These are phyloP conservation scores for Drosophila lacteicornis DNA, from an alignment of 1,140 invertebrate species.

Conservation along the genomic window DNA sequence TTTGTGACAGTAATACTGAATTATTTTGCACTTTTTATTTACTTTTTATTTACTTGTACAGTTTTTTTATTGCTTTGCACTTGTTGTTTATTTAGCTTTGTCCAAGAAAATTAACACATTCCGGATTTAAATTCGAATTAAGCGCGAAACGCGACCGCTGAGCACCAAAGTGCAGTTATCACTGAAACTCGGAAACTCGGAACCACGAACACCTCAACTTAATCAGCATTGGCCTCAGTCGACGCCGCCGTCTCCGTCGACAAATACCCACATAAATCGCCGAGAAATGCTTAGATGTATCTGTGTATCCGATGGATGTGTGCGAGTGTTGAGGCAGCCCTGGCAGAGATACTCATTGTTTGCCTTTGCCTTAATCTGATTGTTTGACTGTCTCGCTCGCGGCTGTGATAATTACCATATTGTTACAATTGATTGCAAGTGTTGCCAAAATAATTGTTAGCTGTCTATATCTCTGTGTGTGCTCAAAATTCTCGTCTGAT, in stretches of 20 bases:
- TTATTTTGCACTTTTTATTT: too few species aligned
- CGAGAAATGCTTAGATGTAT: conserved; percentile 17
- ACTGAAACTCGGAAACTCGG: conserved; percentile 51
- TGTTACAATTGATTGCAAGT: conserved; percentile 57
- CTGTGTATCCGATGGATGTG: conserved; percentile 33
- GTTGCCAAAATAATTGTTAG: conserved; percentile 63
- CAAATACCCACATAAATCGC: conserved; percentile 17
- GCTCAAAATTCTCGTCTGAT: neutral
- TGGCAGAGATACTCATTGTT: conserved; percentile 40
- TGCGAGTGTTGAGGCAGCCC: conserved; percentile 36
- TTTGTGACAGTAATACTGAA: neutral
- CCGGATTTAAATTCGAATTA: conserved; percentile 15
- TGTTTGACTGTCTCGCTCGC: conserved; percentile 19
- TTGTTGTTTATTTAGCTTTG: neutral
- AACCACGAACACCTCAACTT: conserved; percentile 59
- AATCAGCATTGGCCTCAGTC: conserved; percentile 43
- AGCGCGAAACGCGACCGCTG: conserved; percentile 42
- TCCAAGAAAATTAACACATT: conserved; percentile 15
- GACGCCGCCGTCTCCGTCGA: conserved; percentile 8
- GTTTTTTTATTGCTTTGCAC: neutral
- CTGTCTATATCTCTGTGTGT: conserved; percentile 5
- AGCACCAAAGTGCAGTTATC: conserved; percentile 65
- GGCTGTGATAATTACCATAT: conserved; percentile 56
- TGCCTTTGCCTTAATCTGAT: conserved; percentile 32
- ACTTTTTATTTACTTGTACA: too few species aligned